These are phyloP conservation scores for Aphaenogaster floridana DNA, from an alignment of 1,140 invertebrate species.

Conservation along the genomic window DNA sequence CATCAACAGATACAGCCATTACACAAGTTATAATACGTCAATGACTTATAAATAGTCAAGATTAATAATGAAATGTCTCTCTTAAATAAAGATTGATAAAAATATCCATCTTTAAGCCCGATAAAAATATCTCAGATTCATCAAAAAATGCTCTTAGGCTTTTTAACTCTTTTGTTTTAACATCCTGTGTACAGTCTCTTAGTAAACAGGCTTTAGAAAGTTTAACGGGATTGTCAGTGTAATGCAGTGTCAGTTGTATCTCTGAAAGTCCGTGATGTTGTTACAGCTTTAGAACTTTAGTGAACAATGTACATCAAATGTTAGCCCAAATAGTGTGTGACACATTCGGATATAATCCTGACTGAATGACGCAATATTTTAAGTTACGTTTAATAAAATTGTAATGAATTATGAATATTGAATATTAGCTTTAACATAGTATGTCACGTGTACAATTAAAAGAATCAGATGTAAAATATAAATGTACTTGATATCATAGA, in stretches of 20 bases:
- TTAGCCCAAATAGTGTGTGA: background rate
- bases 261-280: constrained; percentile 15
- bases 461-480: background rate
- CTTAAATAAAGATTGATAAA: background rate
- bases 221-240: constrained; percentile 24
- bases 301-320: background rate
- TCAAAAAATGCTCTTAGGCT: background rate
- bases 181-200: too few relatives aligned
- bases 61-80: background rate
- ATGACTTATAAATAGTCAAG: background rate
- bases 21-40: constrained; percentile 10
- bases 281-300: constrained; percentile 30
- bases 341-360: constrained; percentile 10
- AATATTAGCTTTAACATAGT: constrained; percentile 8
- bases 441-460: background rate
- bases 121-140: background rate
- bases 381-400: constrained; percentile 12
- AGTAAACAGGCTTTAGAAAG: constrained; percentile 1
- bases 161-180: background rate
- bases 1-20: background rate
- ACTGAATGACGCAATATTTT: background rate
- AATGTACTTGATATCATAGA: background rate
- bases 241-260: background rate
- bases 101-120: background rate
- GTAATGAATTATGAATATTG: background rate